Base-by-base conservation (phyloP, 2,113 vertebrate species). In the Sturnus vulgaris region DNA sequence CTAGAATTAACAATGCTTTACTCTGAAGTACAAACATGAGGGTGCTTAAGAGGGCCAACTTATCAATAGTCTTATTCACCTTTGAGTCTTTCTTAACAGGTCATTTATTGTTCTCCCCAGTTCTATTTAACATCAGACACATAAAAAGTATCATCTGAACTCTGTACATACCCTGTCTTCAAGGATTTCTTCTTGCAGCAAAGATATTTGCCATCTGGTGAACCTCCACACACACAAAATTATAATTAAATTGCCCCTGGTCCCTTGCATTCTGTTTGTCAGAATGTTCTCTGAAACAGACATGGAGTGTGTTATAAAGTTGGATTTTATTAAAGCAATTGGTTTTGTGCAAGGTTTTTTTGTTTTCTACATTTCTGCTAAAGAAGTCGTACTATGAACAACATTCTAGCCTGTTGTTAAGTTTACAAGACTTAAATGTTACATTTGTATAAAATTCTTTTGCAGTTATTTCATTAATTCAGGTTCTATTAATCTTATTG, bases 191-290 rank as follows among this genome's bases (percentile, higher is more conserved):
- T 85, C 63, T 77, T 82, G 73, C 49, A 88, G 60, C 55, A 94
- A 96, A 96, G 81, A 59, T 89, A 88, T 86, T 96, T 96, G 73
- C 94, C 88, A 95, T 97, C 92, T 96, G 94, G 90, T 93, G 60
- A 96, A 91, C 91, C 53, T 94, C 57, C 73, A 88, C 63, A 86
- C 4, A 0, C 61, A 93, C 71, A 86, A 93, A 94, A 95, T 97
- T 91, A 92, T 96, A 95, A 95, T 96, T 94, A 96, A 92, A 96
- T 90, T 93, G 86, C 90, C 93, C 86, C 80, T 93, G 55, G 94
- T 95, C 86, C 59, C 94, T 77, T 89, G 57, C 88, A 95, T 93
- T 95, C 92, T 95, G 88, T 95, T 96, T 93, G 77, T 96, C 88
- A 92, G 86, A 90, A 82, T 95, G 93, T 82, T 96, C 80, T 93